These are phyloP conservation scores for Lepidonotus clava DNA, from an alignment of 2,888 invertebrate genomes.

Conservation along the genomic window DNA sequence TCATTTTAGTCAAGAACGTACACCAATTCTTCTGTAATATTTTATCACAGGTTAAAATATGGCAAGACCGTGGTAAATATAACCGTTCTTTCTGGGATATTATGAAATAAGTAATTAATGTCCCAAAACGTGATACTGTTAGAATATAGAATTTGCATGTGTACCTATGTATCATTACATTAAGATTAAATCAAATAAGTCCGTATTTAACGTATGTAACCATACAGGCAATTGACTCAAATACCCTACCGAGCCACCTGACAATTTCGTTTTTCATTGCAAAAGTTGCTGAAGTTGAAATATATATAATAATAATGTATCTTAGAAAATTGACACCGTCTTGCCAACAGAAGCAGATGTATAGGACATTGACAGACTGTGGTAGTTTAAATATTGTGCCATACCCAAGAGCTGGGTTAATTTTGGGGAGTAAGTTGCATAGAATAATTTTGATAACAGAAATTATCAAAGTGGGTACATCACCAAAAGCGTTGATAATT, in stretches of 20 bases:
- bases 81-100: not conserved
- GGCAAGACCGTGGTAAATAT: not conserved
- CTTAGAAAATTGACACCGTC: not conserved
- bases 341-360: slow-evolving; percentile 36
- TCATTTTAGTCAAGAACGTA: not conserved
- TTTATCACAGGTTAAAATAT: not conserved
- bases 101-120: not conserved
- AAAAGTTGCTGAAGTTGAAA: not conserved
- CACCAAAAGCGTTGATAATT: not conserved
- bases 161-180: not conserved
- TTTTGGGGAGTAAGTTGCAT: not conserved
- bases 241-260: not conserved
- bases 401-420: not conserved
- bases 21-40: not conserved
- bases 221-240: not conserved
- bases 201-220: not conserved
- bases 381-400: not conserved
- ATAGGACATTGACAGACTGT: not conserved
- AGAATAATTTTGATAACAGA: not conserved
- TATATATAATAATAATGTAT: not conserved
- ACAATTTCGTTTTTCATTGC: not conserved
- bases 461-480: not conserved
- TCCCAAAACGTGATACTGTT: not conserved
- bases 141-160: not conserved
- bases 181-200: not conserved